These are phyloP conservation scores for Yponomeuta sedellus DNA, from an alignment of 2,888 invertebrate species.

Conservation along the genomic window DNA sequence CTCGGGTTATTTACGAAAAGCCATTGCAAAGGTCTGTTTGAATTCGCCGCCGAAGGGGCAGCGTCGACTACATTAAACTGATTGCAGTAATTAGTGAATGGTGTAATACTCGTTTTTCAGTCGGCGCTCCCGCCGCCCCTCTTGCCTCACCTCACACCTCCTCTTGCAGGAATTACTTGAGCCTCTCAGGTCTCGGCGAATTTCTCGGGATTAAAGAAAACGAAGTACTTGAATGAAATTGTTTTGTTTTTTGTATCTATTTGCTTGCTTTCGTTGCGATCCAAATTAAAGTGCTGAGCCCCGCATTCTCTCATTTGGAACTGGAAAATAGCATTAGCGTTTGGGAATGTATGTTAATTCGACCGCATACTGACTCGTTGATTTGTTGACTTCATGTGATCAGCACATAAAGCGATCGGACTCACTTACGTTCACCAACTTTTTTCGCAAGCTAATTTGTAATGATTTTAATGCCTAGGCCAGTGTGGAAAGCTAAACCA, in stretches of 20 bases:
- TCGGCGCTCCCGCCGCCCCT: slow-evolving; percentile 35
- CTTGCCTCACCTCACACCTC: slow-evolving; percentile 29
- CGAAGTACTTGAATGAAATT: slow-evolving; percentile 65
- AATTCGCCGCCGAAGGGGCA: background rate
- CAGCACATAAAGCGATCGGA: too few species aligned
- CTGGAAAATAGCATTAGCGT: too few species aligned
- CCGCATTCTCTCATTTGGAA: too few species aligned
- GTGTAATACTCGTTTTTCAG: slow-evolving; percentile 73
- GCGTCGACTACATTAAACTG: slow-evolving; percentile 73
- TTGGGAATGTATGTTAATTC: too few species aligned
- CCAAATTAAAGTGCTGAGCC: slow-evolving; percentile 3
- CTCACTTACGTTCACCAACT: too few species aligned
- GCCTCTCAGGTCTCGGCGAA: slow-evolving; percentile 60
- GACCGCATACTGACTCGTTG: too few species aligned
- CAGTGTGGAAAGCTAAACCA: too few species aligned
- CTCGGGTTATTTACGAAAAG: slow-evolving; percentile 13
- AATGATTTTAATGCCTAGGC: too few species aligned
- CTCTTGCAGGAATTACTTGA: slow-evolving; percentile 65
- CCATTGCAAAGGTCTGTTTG: slow-evolving; percentile 10
- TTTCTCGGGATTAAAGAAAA: slow-evolving; percentile 66
- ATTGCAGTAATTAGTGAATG: slow-evolving; percentile 75
- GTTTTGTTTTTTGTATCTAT: slow-evolving; percentile 34
- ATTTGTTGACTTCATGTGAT: too few species aligned
- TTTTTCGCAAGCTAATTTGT: too few species aligned
- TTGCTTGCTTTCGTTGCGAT: slow-evolving; percentile 4